Conservation (phyloP, 2,113 vertebrate genomes). For the Eudyptes chrysolophus region DNA sequence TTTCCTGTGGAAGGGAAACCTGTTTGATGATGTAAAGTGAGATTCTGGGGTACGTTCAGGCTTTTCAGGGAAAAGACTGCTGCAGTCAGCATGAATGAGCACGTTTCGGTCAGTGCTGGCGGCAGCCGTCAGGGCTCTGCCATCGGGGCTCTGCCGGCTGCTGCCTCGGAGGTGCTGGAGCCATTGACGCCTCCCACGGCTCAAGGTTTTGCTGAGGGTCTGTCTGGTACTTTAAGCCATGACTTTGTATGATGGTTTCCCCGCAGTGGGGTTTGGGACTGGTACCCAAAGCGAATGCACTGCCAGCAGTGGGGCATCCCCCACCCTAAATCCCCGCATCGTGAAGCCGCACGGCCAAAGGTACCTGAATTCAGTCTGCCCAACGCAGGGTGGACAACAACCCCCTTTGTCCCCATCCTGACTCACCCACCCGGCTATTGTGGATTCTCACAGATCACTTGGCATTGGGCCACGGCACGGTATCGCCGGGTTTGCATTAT, state of each 20-base stretch:
- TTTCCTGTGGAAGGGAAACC: neutral
- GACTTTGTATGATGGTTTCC: neutral
- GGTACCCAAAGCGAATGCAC: fast-evolving
- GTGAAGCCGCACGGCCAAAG: fast-evolving
- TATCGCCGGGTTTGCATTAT: neutral
- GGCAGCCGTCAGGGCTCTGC: neutral
- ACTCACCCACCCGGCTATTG: neutral
- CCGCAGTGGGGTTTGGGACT: neutral
- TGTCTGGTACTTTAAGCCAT: neutral
- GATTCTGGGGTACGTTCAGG: neutral
- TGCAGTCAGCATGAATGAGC: fast-evolving
- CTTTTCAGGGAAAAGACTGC: neutral
- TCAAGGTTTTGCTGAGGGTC: neutral
- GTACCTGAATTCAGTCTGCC: neutral
- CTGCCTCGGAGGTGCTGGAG: neutral
- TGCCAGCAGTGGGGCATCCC: neutral
- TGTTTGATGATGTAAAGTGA: neutral
- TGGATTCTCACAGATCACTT: neutral
- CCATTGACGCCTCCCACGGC: fast-evolving
- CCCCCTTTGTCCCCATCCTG: fast-evolving
- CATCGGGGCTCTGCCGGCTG: fast-evolving
- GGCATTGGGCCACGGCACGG: neutral
- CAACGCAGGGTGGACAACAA: too few relatives aligned
- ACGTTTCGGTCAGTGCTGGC: fast-evolving
- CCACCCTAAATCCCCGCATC: fast-evolving